Evolutionary conservation across 2,113 vertebrate species (phyloP), one percentile per base, ranked within the genome.

Genomic region (Danionella cerebrum): DNA sequence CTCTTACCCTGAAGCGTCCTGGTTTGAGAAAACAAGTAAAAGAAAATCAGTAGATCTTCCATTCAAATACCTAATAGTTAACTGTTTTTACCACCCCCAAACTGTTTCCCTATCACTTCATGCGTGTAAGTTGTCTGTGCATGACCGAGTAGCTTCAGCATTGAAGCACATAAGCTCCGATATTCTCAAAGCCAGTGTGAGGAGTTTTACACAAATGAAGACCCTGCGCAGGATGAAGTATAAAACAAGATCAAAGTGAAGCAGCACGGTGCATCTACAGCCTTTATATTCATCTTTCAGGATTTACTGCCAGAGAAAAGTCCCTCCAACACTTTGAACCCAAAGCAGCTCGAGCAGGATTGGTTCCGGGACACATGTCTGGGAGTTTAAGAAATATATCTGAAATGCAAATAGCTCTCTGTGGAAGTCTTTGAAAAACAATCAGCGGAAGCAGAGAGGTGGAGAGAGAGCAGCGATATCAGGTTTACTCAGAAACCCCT

Each of bases 181-280:
- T 42, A 45, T 62, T 72, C 48, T 67, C 29, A 47, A 29, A 54
- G 21, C 31, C 42, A 31, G 36, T 51, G 52, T 19, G n/a, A 41
- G 22, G 36, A 54, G n/a, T 65, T 57, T 65, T 65, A 65, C 60
- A 72, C 57, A 72, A 69, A 69, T 69, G 50, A 44, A 38, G 29
- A 31, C 50, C 27, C 44, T 47, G 44, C 14, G 29, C 29, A n/a
- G 31, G 64, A 63, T 48, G 54, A 67, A 10, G 48, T 11, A 51
- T 42, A 48, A 68, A 68, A 59, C 60, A 45, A 39, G 50, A 45
- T 72, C 64, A 75, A 66, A 72, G 70, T 51, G 22, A 48, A 44
- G 57, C 41, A 53, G 36, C 38, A 55, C 45, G 25, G 41, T 60
- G 58, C 51, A 64, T 45, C 58, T 36, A 44, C n/a, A 44, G 65